Evolutionary conservation across 2,797 vertebrate species (phyloP).

Genomic region (Melanotaenia nigrans): DNA sequence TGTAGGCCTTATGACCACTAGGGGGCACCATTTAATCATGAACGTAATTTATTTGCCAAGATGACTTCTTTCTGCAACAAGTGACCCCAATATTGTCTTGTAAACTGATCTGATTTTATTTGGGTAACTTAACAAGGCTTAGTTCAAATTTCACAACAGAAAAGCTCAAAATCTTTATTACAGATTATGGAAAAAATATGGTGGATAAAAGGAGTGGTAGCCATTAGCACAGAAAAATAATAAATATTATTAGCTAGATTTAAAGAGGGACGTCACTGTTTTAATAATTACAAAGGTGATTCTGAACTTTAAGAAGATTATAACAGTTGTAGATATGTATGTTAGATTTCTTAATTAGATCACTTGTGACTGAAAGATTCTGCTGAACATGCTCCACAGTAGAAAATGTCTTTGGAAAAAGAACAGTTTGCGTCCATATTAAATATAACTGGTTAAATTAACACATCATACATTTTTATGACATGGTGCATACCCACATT

Average conservation of each 20-base stretch:
- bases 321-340: neutral
- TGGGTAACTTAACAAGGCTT: neutral
- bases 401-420: neutral
- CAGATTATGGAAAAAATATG: neutral
- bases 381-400: neutral
- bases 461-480: neutral
- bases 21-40: neutral
- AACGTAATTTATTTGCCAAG: no score
- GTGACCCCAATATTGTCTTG: neutral
- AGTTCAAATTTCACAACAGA: neutral
- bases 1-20: neutral
- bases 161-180: neutral
- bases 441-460: constrained; percentile 1
- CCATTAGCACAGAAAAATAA: neutral
- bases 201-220: neutral
- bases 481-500: constrained; percentile 33
- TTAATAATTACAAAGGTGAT: neutral
- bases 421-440: neutral
- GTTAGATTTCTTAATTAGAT: neutral
- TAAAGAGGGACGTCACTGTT: neutral
- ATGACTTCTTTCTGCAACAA: neutral
- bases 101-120: neutral
- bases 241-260: no score
- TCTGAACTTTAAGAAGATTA: neutral
- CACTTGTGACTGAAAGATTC: neutral